Evolutionary conservation across 2,797 vertebrate species (phyloP).

Genomic region (Anguilla anguilla): DNA sequence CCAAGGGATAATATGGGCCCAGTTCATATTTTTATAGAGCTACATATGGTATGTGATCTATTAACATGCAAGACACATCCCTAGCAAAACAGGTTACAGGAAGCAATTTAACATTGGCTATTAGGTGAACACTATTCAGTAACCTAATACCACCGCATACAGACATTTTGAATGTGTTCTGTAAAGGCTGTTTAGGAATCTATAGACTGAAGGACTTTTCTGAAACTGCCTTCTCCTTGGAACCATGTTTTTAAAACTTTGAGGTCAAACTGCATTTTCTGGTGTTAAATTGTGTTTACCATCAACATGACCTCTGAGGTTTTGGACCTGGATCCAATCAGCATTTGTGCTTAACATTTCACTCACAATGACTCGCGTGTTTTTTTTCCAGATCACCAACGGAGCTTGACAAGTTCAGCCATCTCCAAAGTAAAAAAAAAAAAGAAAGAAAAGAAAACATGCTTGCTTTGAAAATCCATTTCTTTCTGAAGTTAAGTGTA

Average conservation of each 20-base stretch:
- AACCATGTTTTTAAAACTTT: background rate
- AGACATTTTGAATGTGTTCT: background rate
- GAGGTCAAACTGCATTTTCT: slow-evolving; percentile 9
- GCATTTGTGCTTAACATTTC: background rate
- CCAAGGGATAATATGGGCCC: background rate
- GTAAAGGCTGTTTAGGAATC: background rate
- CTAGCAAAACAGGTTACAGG: background rate
- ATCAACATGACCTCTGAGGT: background rate
- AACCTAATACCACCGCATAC: background rate
- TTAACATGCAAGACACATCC: background rate
- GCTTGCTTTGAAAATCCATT: background rate
- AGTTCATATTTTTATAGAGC: background rate
- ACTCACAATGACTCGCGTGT: background rate
- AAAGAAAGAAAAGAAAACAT: background rate
- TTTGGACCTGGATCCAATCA: background rate
- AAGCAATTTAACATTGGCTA: background rate
- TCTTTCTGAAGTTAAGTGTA: background rate
- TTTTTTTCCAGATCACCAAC: background rate
- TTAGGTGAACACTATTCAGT: background rate
- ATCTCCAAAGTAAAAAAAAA: background rate
- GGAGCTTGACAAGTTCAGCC: background rate
- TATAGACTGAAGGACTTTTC: background rate
- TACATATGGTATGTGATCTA: background rate
- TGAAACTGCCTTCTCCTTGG: background rate
- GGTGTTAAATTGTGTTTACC: background rate